Conservation (phyloP, 2,888 invertebrate genomes). For the Syrphus vitripennis region DNA sequence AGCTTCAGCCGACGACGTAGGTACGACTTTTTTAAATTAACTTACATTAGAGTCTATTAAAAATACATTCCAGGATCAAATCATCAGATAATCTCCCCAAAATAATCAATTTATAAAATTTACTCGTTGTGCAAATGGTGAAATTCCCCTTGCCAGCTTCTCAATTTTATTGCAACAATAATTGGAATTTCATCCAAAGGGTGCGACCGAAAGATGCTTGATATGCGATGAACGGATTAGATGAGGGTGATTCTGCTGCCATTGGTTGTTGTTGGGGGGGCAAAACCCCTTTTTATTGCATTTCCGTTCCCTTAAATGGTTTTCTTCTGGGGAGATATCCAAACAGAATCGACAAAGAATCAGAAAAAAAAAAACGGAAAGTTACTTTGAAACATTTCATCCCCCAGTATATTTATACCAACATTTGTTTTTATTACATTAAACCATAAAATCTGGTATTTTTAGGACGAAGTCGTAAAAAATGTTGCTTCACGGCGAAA, state of each 20-base stretch:
- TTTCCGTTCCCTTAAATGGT: slow-evolving; percentile 38
- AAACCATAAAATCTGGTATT: slow-evolving; percentile 60
- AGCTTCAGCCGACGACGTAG: too few relatives aligned
- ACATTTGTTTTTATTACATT: slow-evolving; percentile 49
- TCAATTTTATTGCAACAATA: slow-evolving; percentile 59
- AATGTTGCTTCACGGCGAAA: slow-evolving; percentile 27
- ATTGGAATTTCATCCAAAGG: slow-evolving; percentile 53
- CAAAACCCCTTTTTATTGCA: slow-evolving; percentile 43
- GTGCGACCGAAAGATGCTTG: slow-evolving; percentile 21
- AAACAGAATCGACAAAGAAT: neutral
- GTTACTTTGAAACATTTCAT: slow-evolving; percentile 48
- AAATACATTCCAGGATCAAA: too few relatives aligned
- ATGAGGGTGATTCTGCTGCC: neutral
- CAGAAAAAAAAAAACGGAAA: neutral
- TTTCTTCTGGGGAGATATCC: slow-evolving; percentile 5
- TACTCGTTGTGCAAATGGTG: neutral
- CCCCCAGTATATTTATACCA: neutral
- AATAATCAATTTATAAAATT: neutral
- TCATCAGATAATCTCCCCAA: too few relatives aligned
- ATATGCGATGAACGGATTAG: slow-evolving; percentile 25
- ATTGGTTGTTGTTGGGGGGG: neutral
- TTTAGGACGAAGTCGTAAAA: slow-evolving; percentile 61
- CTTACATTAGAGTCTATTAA: too few relatives aligned
- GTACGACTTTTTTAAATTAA: too few relatives aligned
- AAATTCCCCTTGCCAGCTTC: neutral